These are phyloP conservation scores for Lottia scabra DNA, from an alignment of 2,888 invertebrate genomes.

Conservation along the genomic window DNA sequence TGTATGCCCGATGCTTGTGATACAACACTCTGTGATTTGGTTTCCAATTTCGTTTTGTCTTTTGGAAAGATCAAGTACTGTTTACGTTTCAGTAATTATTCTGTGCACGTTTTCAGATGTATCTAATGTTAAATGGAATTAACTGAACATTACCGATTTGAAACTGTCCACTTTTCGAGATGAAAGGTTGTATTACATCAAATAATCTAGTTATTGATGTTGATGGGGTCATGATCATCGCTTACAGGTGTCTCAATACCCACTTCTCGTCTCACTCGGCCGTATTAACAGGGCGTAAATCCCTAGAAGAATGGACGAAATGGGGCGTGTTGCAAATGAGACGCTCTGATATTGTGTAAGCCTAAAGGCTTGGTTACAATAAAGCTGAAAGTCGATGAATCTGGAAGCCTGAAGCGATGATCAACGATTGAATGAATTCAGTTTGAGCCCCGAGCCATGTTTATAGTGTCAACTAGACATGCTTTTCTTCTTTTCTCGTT, in stretches of 20 bases:
- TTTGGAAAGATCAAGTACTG: no score
- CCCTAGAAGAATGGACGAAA: neutral
- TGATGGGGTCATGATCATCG: neutral
- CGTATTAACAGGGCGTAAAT: neutral
- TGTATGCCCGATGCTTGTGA: no score
- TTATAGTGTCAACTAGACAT: conserved; percentile 4
- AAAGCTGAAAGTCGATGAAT: neutral
- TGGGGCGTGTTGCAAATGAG: neutral
- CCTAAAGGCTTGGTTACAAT: neutral
- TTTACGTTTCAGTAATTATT: no score
- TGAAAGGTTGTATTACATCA: no score
- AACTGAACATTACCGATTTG: no score
- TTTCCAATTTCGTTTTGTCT: no score
- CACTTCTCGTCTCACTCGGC: neutral
- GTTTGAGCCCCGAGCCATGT: neutral
- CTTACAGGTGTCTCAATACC: neutral
- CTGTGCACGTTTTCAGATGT: no score
- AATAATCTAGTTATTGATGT: neutral
- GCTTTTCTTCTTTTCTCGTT: conserved; percentile 4
- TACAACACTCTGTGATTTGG: no score
- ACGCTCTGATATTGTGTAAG: neutral
- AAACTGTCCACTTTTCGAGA: no score
- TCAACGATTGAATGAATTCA: conserved; percentile 1
- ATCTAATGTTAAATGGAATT: no score
- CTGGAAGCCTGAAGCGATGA: neutral